Evolutionary conservation across 2,888 invertebrate species (phyloP).

Genomic region (Scaptomyza reducta): DNA sequence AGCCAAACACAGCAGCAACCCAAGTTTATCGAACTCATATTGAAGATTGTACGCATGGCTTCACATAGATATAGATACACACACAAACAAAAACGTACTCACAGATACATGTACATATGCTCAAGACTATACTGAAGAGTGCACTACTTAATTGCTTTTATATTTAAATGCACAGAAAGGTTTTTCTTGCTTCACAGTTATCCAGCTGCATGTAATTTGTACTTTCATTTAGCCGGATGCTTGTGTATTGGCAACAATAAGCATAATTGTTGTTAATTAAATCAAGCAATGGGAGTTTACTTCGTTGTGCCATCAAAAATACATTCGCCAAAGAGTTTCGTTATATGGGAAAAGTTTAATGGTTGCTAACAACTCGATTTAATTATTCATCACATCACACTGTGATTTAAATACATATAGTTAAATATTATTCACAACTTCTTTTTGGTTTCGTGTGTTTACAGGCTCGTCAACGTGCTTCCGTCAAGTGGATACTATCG

Average conservation of each 20-base stretch:
- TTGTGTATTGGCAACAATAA: background rate
- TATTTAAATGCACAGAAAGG: constrained; percentile 44
- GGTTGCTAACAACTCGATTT: too few species aligned
- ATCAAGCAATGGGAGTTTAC: too few species aligned
- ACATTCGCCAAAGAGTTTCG: too few species aligned
- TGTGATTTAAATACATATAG: too few species aligned
- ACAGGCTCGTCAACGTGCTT: constrained; percentile 98
- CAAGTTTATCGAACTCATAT: constrained; percentile 79
- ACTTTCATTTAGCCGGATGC: too few species aligned
- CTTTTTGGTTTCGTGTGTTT: too few species aligned
- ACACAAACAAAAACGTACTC: constrained; percentile 12
- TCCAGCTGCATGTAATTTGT: constrained; percentile 11
- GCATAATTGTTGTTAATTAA: too few species aligned
- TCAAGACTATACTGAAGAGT: constrained; percentile 39
- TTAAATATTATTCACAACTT: too few species aligned
- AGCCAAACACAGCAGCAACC: constrained; percentile 62
- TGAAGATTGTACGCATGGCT: constrained; percentile 80
- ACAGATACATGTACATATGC: constrained; percentile 1
- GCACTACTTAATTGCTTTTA: constrained; percentile 56
- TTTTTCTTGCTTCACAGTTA: constrained; percentile 18
- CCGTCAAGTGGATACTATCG: constrained; percentile 97
- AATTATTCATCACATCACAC: too few species aligned
- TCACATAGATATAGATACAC: constrained; percentile 51
- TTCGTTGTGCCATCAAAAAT: background rate
- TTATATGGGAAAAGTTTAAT: too few species aligned